Evolutionary conservation across 1,140 invertebrate species (phyloP), one percentile per base, ranked within the genome.

Genomic region (Bombus superbus): DNA sequence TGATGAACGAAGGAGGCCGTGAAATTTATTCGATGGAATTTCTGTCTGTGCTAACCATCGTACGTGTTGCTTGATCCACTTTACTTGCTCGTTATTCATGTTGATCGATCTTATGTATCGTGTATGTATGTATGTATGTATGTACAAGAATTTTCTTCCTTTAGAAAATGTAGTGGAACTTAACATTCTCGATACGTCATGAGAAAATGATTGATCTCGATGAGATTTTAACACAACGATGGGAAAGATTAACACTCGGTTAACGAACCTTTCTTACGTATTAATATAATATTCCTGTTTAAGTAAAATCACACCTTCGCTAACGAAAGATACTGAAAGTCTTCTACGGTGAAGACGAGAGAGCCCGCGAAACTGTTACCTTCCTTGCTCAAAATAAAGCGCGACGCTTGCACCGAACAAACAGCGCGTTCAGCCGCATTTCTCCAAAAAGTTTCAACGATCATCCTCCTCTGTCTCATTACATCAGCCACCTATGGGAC

Each of bases 1-100:
- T 32, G 64, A 71, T n/a, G 42, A 64, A 6, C 40, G 9, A 25
- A 32, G 57, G 18, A 15, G 44, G 35, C 32, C 32, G 40, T 71
- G 40, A 71, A 69, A 42, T 71, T 71, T 69, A 69, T 62, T 5
- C 74, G 3, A 38, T 59, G 47, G 32, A 75, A 57, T 76, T 76
- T 35, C 25, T 59, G 11, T 10, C 25, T 40, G 10, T n/a, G 73
- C 22, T 32, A 57, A 25, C n/a, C 28, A 15, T n/a, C 38, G 28
- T 42, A 38, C 69, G 18, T 28, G 69, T 40, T 38, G 38, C 25
- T 40, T 71, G 71, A 40, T 74, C 72, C n/a, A 47, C 25, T 53
- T 15, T 47, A 47, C 68, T 69, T 28, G 68, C 35, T 40, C 22
- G 68, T 66, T 32, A 32, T 15, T 32, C 35, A 22, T 32, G 9